phyloP scores from a whole-genome alignment of 2,888 invertebrate genomes.

The Dryobota labecula region DNA sequence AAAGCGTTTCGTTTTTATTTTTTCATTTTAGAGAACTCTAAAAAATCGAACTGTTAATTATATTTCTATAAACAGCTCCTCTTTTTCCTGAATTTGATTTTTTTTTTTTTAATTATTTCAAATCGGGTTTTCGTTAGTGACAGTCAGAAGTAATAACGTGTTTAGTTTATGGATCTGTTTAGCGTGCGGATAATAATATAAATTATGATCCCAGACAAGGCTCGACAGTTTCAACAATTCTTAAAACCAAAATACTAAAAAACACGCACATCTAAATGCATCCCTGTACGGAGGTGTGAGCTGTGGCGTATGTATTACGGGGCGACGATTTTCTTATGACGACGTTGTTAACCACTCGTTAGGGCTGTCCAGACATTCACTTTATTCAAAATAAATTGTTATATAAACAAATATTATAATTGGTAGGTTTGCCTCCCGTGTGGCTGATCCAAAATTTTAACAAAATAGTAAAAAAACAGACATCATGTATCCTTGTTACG shows the following conservation, averaged over 20 bases:
- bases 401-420: neutral
- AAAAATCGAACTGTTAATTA: neutral
- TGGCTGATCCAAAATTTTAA: neutral
- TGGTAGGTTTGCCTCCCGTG: neutral
- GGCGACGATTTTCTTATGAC: slow-evolving; percentile 60
- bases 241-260: neutral
- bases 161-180: neutral
- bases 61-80: neutral
- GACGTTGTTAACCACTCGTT: slow-evolving; percentile 40
- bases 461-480: neutral
- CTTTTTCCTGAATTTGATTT: neutral
- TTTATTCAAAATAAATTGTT: neutral
- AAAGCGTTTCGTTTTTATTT: no score
- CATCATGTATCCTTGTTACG: neutral
- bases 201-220: neutral
- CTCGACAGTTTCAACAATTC: neutral
- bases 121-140: neutral
- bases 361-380: slow-evolving; percentile 43
- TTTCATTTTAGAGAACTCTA: no score
- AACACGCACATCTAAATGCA: slow-evolving; percentile 12
- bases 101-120: neutral
- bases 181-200: neutral
- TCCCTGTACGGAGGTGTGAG: slow-evolving; percentile 55
- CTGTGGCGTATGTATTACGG: slow-evolving; percentile 52
- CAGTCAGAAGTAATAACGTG: neutral